A percentile compares a stretch with the other conserved stretches of the same genome.
These are phyloP conservation scores for Dromius quadrimaculatus DNA, from an alignment of 2,888 invertebrate genomes.

Conservation along the genomic window DNA sequence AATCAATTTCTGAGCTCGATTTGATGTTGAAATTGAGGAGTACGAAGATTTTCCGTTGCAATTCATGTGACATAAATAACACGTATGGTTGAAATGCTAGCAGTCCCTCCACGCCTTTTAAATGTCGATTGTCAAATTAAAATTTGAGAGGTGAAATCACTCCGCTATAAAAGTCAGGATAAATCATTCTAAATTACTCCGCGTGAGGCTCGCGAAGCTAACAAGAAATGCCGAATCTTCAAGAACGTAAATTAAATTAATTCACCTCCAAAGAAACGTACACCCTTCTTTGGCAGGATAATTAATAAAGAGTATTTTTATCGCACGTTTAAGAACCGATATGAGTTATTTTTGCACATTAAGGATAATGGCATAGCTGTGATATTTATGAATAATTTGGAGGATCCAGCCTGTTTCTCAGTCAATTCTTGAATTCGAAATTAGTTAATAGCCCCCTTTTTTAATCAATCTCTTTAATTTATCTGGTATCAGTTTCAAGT, in stretches of 20 bases:
- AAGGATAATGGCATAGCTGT: no score
- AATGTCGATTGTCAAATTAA: conserved; percentile 50
- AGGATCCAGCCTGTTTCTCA: no score
- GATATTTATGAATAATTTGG: no score
- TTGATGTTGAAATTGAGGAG: background rate
- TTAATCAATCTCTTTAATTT: conserved; percentile 27
- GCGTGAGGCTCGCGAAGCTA: conserved; percentile 14
- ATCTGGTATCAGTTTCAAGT: conserved; percentile 22
- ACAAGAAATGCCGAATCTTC: conserved; percentile 33
- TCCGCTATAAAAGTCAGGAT: conserved; percentile 45
- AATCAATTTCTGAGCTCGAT: no score
- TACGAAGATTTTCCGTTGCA: background rate
- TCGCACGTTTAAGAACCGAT: no score
- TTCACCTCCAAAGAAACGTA: conserved; percentile 1
- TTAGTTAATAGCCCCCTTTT: background rate
- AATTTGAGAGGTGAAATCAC: conserved; percentile 50
- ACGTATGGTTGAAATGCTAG: conserved; percentile 34
- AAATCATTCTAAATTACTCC: conserved; percentile 46
- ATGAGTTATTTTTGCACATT: no score
- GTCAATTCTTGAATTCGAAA: conserved; percentile 1
- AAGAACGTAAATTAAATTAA: conserved; percentile 22
- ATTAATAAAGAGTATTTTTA: no score
- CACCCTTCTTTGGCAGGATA: no score
- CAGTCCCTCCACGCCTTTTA: conserved; percentile 45
- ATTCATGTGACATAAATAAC: conserved; percentile 39